Evolutionary conservation across 2,888 invertebrate genomes (phyloP).

Genomic region (Deilephila porcellus): DNA sequence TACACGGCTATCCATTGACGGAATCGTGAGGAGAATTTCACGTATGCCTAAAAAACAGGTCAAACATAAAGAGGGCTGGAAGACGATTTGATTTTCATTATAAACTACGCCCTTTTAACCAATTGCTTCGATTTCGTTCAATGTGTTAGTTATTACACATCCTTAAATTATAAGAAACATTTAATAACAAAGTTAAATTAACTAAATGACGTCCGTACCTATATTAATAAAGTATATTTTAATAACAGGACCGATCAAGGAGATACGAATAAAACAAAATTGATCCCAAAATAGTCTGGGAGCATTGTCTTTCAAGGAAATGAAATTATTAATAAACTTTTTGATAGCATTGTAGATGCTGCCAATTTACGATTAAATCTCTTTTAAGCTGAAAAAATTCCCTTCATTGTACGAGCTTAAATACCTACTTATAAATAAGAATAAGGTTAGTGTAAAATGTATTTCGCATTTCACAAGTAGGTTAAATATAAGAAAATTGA

Average conservation of each 20-base stretch:
- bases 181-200: no score
- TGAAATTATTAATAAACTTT: neutral
- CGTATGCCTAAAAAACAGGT: slow-evolving; percentile 25
- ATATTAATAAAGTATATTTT: no score
- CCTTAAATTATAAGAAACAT: no score
- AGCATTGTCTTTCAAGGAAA: neutral
- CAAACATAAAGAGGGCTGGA: slow-evolving; percentile 6
- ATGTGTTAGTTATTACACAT: no score
- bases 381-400: neutral
- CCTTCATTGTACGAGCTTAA: neutral
- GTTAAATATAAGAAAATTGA: slow-evolving; percentile 12
- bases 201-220: no score
- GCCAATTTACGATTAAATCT: neutral
- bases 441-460: neutral
- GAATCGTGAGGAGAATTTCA: slow-evolving; percentile 35
- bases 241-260: neutral
- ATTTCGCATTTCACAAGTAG: neutral
- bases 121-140: neutral
- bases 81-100: slow-evolving; percentile 20
- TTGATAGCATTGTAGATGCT: neutral
- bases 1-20: slow-evolving; percentile 47
- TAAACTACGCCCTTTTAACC: neutral
- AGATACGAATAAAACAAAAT: neutral
- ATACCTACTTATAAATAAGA: neutral
- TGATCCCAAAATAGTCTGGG: neutral